Percentiles rank a stretch among this genome's conserved stretches.
phyloP scores from a whole-genome alignment of 2,797 vertebrate genomes.

The Eidolon dupreanum region DNA sequence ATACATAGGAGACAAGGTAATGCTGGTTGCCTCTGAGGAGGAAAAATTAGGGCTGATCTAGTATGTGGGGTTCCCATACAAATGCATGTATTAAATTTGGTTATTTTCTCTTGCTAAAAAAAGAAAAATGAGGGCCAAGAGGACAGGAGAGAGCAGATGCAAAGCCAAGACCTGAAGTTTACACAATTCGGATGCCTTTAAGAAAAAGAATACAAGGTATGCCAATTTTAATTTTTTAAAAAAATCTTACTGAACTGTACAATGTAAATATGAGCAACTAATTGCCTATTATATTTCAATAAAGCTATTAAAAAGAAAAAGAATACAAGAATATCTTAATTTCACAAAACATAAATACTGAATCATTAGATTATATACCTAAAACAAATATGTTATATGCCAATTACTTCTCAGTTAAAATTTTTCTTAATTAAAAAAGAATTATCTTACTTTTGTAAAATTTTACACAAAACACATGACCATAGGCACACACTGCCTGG shows the following conservation, averaged over 20 bases:
- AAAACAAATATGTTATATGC: not conserved
- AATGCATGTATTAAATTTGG: too few relatives aligned
- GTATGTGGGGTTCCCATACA: too few relatives aligned
- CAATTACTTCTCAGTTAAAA: not conserved
- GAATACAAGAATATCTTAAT: too few relatives aligned
- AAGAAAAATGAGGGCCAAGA: not conserved
- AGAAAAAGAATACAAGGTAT: not conserved
- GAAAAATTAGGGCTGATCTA: not conserved
- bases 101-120: too few relatives aligned
- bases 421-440: not conserved
- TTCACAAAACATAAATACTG: not conserved
- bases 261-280: too few relatives aligned
- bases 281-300: too few relatives aligned
- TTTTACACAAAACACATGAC: not conserved
- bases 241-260: too few relatives aligned
- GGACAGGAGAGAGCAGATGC: too few relatives aligned
- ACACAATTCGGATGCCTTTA: not conserved
- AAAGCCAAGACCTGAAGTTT: not conserved
- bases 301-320: too few relatives aligned
- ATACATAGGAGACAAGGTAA: not conserved
- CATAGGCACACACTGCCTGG: fast-evolving
- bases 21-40: not conserved
- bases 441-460: conserved; percentile 25
- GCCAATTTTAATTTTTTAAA: too few relatives aligned
- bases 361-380: not conserved